Evolutionary conservation across 2,888 invertebrate genomes (phyloP).

Genomic region (Choreutis nemorana): DNA sequence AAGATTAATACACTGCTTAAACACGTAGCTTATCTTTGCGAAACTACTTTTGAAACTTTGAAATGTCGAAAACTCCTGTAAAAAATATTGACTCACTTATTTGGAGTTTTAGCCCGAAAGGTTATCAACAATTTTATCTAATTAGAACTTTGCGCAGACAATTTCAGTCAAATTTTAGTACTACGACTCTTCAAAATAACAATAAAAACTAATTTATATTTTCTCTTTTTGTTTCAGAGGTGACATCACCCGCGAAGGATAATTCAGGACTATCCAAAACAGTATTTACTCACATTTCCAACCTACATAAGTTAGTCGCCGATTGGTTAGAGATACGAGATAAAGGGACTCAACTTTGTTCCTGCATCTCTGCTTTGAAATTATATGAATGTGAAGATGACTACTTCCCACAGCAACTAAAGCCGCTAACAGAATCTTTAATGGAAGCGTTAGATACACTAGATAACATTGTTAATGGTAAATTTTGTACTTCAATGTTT

Average conservation of each 20-base stretch:
- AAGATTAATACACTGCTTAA: too few species aligned
- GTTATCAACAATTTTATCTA: too few species aligned
- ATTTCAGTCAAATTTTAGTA: too few species aligned
- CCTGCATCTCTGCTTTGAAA: constrained; percentile 31
- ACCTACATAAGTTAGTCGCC: constrained; percentile 28
- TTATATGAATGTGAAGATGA: constrained; percentile 36
- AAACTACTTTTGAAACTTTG: too few species aligned
- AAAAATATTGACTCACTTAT: constrained; percentile 17
- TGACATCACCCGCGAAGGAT: constrained; percentile 35
- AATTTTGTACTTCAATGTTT: too few species aligned
- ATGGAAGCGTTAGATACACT: constrained; percentile 28
- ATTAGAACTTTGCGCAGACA: too few species aligned
- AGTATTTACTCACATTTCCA: constrained; percentile 40
- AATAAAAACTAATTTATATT: too few species aligned
- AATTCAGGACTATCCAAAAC: constrained; percentile 40
- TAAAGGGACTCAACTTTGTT: constrained; percentile 36
- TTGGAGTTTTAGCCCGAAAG: constrained; percentile 28
- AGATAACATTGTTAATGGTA: constrained; percentile 35
- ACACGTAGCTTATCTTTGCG: too few species aligned
- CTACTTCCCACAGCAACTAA: constrained; percentile 39
- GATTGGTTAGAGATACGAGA: constrained; percentile 38
- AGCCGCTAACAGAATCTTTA: constrained; percentile 29
- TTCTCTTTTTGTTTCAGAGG: constrained; percentile 28
- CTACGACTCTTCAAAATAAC: too few species aligned
- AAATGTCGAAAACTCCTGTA: constrained; percentile 32